Base-by-base conservation (phyloP, 2,113 vertebrate genomes). In the Blennius ocellaris region DNA sequence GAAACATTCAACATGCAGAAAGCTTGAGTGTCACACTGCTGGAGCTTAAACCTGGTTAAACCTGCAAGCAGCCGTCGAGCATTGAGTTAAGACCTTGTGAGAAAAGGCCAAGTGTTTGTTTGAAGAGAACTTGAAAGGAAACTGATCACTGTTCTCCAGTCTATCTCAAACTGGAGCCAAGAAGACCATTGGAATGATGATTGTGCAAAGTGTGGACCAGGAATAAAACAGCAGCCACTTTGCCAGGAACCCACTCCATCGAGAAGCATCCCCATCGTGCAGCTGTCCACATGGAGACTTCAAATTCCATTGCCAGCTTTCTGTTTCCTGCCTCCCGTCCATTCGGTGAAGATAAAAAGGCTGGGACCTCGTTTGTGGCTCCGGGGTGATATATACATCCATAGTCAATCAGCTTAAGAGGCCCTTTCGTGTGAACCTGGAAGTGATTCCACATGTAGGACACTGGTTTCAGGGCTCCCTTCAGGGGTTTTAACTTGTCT, bases 381-480 rank as follows among this genome's bases (percentile, higher is more conserved):
- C 40, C 7, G 65, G 57, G 56, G 38, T 69, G 55, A 81, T 71
- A 70, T 65, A 54, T 65, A 54, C 67, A 75, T 80, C 41, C 73
- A 14, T 10, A 52, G 44, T 45, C 17, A 14, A 77, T 79, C 47
- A 58, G 17, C 72, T 52, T 30, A 53, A 36, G 61, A 64, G 49
- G 16, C 30, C 37, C 55, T 60, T 60, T 45, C 55, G 54, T 79
- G 66, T 61, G 38, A 52, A 64, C 61, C 57, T 56, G 15, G 74
- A 86, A 90, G 52, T 66, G 70, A 47, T 84, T 84, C 82, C 82
- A 83, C 65, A 71, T 87, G 85, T 50, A 21, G 55, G 63, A 52
- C 17, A 11, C 30, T 17, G 66, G 40, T 37, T 72, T 74, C 10
- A 73, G 61, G 58, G 73, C 16, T 81, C 70, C 68, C 67, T 53